phyloP scores from a whole-genome alignment of 2,888 invertebrate species.

The Cheilosia grossa region DNA sequence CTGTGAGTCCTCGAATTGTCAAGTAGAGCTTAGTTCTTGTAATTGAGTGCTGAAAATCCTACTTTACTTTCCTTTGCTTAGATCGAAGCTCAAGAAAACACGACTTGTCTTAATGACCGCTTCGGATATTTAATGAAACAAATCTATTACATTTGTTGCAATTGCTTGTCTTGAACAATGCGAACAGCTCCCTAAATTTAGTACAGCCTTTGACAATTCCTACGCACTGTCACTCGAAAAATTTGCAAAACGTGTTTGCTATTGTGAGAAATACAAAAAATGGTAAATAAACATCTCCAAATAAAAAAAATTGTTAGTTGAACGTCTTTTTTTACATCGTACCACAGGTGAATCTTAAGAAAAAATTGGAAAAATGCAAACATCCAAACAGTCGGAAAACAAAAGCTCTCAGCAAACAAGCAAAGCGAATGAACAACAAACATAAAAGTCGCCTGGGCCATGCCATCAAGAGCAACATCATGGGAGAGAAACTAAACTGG shows the following conservation, averaged over 20 bases:
- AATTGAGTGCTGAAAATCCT: too few species aligned
- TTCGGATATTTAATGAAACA: too few species aligned
- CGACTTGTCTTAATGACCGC: too few species aligned
- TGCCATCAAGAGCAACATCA: constrained; percentile 88
- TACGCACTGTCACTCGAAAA: background rate
- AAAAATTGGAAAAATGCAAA: constrained; percentile 86
- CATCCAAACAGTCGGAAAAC: constrained; percentile 95
- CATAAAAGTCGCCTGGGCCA: constrained; percentile 84
- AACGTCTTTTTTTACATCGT: background rate
- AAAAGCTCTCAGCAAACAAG: constrained; percentile 88
- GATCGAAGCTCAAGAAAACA: too few species aligned
- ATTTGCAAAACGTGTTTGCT: background rate
- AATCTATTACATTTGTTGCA: too few species aligned
- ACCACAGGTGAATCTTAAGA: constrained; percentile 83
- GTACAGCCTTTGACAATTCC: too few species aligned
- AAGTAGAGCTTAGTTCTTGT: too few species aligned
- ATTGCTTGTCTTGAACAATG: too few species aligned
- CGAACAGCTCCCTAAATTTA: too few species aligned
- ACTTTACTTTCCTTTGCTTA: too few species aligned
- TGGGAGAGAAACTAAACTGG: constrained; percentile 91
- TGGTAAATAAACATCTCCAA: constrained; percentile 27
- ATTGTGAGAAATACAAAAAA: constrained; percentile 1
- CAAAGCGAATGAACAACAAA: constrained; percentile 84
- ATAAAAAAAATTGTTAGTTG: background rate
- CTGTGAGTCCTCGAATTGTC: too few species aligned